Percentiles rank a stretch among this genome's conserved stretches.
These are phyloP conservation scores for Cyrtonyx montezumae DNA, from an alignment of 2,113 vertebrate genomes.

Conservation along the genomic window DNA sequence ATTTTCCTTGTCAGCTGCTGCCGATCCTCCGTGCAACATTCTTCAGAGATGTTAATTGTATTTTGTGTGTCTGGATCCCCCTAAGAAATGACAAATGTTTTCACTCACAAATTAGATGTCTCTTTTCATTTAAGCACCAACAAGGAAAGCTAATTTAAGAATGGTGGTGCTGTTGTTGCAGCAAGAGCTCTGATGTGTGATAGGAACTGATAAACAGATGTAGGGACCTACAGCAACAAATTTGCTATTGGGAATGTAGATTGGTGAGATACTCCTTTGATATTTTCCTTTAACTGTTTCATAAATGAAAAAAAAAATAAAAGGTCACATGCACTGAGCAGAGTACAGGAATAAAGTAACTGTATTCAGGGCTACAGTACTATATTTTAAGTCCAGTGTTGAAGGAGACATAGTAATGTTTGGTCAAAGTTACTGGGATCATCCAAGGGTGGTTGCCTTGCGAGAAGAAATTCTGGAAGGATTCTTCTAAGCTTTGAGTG, in stretches of 20 bases:
- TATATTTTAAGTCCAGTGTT: neutral
- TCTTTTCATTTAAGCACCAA: constrained; percentile 71
- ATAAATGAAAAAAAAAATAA: neutral
- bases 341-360: neutral
- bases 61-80: constrained; percentile 63
- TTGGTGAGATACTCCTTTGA: neutral
- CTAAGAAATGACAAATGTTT: constrained; percentile 67
- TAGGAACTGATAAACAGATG: constrained; percentile 54
- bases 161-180: neutral
- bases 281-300: constrained; percentile 42
- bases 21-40: constrained; percentile 36
- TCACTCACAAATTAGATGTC: constrained; percentile 73
- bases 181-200: constrained; percentile 6
- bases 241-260: constrained; percentile 2
- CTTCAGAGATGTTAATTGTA: constrained; percentile 63
- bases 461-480: neutral
- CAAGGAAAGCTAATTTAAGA: constrained; percentile 65
- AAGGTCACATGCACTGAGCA: neutral
- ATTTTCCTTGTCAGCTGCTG: constrained; percentile 69
- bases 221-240: constrained; percentile 18
- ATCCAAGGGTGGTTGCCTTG: neutral
- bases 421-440: neutral
- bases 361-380: neutral
- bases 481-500: neutral
- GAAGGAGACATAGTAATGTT: neutral